Percentiles rank a stretch among this genome's conserved stretches.
Conservation (phyloP, 2,797 vertebrate genomes). For the Cercopithecus hamlyni region DNA sequence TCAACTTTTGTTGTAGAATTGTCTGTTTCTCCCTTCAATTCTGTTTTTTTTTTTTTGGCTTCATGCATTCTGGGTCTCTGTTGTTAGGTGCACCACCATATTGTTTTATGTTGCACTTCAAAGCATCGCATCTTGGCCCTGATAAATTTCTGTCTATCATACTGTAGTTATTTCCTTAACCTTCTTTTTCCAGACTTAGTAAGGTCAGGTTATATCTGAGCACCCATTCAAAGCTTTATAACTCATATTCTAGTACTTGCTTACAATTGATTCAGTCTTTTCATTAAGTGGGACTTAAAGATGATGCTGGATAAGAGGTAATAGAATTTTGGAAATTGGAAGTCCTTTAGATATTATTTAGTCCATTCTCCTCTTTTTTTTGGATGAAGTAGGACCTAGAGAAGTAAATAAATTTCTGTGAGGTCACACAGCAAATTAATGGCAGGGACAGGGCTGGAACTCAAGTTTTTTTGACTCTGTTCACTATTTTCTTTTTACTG, state of each 20-base stretch:
- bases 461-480: not conserved
- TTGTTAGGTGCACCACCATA: not conserved
- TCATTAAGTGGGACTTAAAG: not conserved
- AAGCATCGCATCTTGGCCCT: not conserved
- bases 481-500: not conserved
- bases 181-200: not conserved
- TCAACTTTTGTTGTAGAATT: not conserved
- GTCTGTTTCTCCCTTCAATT: not conserved
- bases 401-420: not conserved
- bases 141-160: not conserved
- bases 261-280: constrained; percentile 20
- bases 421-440: not conserved
- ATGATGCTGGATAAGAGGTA: not conserved
- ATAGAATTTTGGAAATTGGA: not conserved
- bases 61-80: not conserved
- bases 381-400: not conserved
- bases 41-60: not conserved
- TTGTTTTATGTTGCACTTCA: not conserved
- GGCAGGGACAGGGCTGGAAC: not conserved
- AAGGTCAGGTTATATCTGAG: not conserved
- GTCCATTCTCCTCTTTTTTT: not conserved
- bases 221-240: not conserved
- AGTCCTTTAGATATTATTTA: not conserved
- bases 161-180: not conserved
- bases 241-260: not conserved